phyloP scores from a whole-genome alignment of 2,797 vertebrate species.

The Notamacropus eugenii region DNA sequence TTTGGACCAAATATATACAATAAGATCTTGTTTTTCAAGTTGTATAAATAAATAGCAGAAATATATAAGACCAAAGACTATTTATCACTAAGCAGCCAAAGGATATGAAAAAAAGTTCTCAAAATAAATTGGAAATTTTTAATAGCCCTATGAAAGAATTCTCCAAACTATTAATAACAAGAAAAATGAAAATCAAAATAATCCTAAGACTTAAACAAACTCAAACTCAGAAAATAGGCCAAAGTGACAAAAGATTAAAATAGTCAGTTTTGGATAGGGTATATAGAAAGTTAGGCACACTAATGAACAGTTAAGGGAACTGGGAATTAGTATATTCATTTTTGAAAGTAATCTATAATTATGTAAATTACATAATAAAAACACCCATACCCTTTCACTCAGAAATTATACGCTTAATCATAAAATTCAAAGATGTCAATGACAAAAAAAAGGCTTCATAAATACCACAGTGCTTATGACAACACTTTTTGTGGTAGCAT shows the following conservation, averaged over 20 bases:
- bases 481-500: background rate
- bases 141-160: background rate
- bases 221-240: background rate
- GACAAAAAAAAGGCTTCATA: background rate
- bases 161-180: background rate
- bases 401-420: background rate
- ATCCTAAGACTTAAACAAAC: background rate
- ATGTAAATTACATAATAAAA: background rate
- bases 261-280: background rate
- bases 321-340: background rate
- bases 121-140: background rate
- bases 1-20: no score
- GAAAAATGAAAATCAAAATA: background rate
- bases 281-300: background rate
- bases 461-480: background rate
- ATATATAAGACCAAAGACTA: background rate
- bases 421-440: background rate
- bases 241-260: background rate
- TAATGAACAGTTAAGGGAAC: background rate
- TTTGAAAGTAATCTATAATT: background rate
- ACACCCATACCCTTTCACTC: background rate
- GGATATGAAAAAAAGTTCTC: background rate
- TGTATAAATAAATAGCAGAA: background rate
- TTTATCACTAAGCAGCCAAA: background rate
- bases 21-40: no score